Base-by-base conservation (phyloP, 2,888 invertebrate species). In the Lumbricus terrestris region DNA sequence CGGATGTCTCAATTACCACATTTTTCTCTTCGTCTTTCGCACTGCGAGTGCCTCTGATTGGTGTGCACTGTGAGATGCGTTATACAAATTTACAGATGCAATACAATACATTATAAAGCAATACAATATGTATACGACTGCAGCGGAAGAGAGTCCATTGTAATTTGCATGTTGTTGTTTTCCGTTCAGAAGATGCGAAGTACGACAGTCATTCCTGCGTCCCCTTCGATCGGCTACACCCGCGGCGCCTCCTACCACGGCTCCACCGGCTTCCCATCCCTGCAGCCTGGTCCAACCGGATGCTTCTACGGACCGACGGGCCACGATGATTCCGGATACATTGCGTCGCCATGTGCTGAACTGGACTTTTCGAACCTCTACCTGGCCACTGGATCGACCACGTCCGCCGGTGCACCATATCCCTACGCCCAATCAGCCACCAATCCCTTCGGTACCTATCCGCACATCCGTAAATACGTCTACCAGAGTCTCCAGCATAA, bases 171-270 rank as follows among this genome's bases (percentile, higher is more conserved):
- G 47, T 8, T 47, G n/a, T n/a, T n/a, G n/a, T 47, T 69, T 69
- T 69, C 69, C n/a, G 69, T 69, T 29, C 69, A 37, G 85, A 85
- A 37, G 34, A 85, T 85, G 85, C 85, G 85, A 34, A 85, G 85
- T 37, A 85, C 85, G 85, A 85, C 85, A 34, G 85, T 85, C 85
- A 85, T 85, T 37, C 85, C 85, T 1, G n/a, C 85, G 85, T 85
- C 85, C 23, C 34, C 34, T 37, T 34, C 35, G 20, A 35, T 29
- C 34, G 85, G 85, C 16, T 85, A 85, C 85, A 35, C 85, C 85
- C 34, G n/a, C n/a, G n/a, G 85, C 20, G 37, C 85, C 34, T 85
- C 37, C 16, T 85, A 35, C 85, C 85, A 85, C 85, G 85, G 85
- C 34, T 85, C 85, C 85, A 85, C 35, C 23, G 85, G 35, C 35